Conservation (phyloP, 2,113 vertebrate species). For the Catagonus wagneri region DNA sequence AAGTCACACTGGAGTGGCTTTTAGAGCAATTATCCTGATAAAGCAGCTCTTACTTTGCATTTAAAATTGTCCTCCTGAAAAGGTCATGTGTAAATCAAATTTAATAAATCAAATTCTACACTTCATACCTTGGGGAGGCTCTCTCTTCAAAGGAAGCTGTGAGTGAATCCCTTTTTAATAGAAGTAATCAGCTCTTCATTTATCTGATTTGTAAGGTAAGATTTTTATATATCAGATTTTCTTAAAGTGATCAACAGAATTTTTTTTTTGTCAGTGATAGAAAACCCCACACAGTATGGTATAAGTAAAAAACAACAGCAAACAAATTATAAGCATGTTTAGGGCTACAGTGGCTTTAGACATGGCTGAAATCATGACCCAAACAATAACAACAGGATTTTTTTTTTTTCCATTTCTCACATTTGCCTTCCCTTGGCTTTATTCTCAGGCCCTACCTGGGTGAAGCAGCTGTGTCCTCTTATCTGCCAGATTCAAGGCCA, state of each 20-base stretch:
- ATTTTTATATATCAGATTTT: conserved; percentile 71
- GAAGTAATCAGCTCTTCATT: conserved; percentile 80
- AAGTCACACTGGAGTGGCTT: conserved; percentile 64
- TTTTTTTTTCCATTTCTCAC: background rate
- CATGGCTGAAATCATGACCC: background rate
- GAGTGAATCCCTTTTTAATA: conserved; percentile 82
- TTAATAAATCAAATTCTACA: conserved; percentile 84
- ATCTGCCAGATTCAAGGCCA: conserved; percentile 17
- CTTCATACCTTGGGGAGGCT: conserved; percentile 78
- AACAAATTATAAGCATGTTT: background rate
- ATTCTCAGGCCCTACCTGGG: background rate
- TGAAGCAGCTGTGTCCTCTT: background rate
- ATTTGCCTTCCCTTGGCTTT: conserved; percentile 22
- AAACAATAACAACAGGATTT: background rate
- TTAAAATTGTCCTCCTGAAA: conserved; percentile 80
- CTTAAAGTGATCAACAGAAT: conserved; percentile 53
- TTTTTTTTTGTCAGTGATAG: background rate
- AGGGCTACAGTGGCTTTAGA: background rate
- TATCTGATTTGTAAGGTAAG: conserved; percentile 79
- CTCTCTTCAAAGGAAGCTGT: conserved; percentile 78
- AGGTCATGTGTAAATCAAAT: conserved; percentile 84
- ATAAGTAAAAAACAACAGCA: background rate
- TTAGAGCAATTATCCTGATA: conserved; percentile 72
- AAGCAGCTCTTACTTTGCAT: conserved; percentile 78
- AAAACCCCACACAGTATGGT: background rate